Evolutionary conservation across 2,113 vertebrate species (phyloP), one percentile per base, ranked within the genome.

Genomic region (Hyperopisus bebe): DNA sequence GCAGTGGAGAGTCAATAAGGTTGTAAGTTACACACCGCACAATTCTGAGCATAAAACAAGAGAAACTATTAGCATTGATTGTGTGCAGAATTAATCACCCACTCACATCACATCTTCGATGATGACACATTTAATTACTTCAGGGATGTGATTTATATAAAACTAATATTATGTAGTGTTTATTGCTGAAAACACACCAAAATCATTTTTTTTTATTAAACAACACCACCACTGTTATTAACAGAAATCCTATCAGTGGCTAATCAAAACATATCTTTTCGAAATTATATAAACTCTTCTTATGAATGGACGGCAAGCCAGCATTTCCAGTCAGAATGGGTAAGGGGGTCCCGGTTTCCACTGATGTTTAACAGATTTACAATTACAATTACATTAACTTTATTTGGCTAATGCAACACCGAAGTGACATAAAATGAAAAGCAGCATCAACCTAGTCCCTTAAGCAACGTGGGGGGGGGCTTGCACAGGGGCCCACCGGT

Each of bases 71-170:
- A 80, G 35, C 15, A 39, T 42, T 42, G 74, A 80, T 80, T 17
- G 74, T 39, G 35, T 77, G 74, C 10, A 80, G 35, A 80, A 80
- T 19, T 70, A 15, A 42, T 80, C 35, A 80, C 17, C 74, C 74
- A 80, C 74, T 17, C 74, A 39, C 35, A 42, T 42, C 35, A 77
- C 74, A 80, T 80, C 74, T 42, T 80, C 35, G 5, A 80, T 80
- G 31, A 80, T 80, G 74, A 80, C 74, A 80, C 35, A 80, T 80
- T 80, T 42, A 80, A 80, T 80, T 80, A 80, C 74, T 80, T 80
- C 15, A 42, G 74, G 15, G 35, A 80, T 80, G 42, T 80, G 35
- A 80, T 80, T 80, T 80, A 42, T 35, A 80, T 42, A 39, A 39
- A 77, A 31, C 11, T 39, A 77, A 8, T 77, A 35, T 39, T 77